Conservation (phyloP, 2,797 vertebrate species). For the Epinephelus coioides region DNA sequence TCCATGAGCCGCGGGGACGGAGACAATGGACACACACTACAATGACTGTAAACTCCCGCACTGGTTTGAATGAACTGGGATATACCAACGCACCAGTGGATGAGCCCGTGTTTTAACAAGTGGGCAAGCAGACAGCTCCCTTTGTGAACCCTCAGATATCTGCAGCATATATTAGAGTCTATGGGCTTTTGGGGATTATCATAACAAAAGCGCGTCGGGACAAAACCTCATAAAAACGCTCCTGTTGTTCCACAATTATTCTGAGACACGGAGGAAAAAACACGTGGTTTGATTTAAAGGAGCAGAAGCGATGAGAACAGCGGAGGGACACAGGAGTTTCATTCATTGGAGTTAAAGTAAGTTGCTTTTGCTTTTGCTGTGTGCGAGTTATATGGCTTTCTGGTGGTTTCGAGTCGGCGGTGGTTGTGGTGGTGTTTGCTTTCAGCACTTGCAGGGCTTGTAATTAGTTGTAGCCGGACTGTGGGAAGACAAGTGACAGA, state of each 20-base stretch:
- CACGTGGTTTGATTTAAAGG: slow-evolving; percentile 78
- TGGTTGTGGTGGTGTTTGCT: background rate
- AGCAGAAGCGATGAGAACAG: slow-evolving; percentile 62
- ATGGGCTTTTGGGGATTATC: slow-evolving; percentile 58
- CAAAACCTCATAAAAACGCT: slow-evolving; percentile 55
- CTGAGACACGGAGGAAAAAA: slow-evolving; percentile 44
- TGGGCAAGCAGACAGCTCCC: slow-evolving; percentile 42
- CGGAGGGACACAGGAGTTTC: slow-evolving; percentile 34
- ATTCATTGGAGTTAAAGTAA: slow-evolving; percentile 79
- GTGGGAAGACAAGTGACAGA: background rate
- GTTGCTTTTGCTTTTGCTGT: slow-evolving; percentile 43
- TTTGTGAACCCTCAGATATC: slow-evolving; percentile 31
- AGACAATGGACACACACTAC: slow-evolving; percentile 52
- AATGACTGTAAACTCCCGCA: slow-evolving; percentile 41
- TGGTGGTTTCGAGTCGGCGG: background rate
- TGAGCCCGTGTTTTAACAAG: slow-evolving; percentile 23
- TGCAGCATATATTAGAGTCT: slow-evolving; percentile 48
- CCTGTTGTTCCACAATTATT: slow-evolving; percentile 43
- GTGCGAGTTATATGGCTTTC: background rate
- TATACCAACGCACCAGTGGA: slow-evolving; percentile 25
- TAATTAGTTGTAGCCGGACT: background rate
- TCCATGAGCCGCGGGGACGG: slow-evolving; percentile 1
- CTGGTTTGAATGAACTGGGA: slow-evolving; percentile 52
- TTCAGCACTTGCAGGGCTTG: background rate
- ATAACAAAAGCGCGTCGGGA: slow-evolving; percentile 72